Percentiles rank a stretch among this genome's conserved stretches.
Evolutionary conservation across 2,888 invertebrate species (phyloP).

Genomic region (Synergus umbraculus): DNA sequence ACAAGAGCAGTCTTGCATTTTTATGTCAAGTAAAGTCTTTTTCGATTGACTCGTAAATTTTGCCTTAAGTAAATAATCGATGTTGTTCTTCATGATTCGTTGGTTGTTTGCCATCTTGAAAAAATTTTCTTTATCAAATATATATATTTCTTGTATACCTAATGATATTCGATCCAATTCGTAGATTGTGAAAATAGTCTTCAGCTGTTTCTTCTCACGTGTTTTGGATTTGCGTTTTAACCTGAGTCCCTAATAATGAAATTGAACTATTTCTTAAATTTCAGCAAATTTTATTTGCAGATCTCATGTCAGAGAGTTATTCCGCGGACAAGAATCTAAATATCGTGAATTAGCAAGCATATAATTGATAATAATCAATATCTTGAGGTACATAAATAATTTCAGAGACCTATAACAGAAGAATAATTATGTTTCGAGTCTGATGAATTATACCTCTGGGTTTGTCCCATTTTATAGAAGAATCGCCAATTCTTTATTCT

Average conservation of each 20-base stretch:
- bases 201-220: no score
- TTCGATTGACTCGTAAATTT: neutral
- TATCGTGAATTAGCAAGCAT: constrained; percentile 27
- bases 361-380: constrained; percentile 26
- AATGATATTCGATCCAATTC: neutral
- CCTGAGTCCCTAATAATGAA: neutral
- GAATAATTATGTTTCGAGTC: neutral
- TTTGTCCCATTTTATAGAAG: no score
- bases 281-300: neutral
- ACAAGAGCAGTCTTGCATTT: neutral
- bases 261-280: neutral
- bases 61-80: neutral
- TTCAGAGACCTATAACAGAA: neutral
- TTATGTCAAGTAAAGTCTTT: neutral
- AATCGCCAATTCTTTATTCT: no score
- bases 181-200: neutral
- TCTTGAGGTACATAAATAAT: constrained; percentile 13
- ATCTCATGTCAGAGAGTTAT: constrained; percentile 18
- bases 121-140: neutral
- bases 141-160: no score
- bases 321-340: constrained; percentile 4
- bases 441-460: neutral
- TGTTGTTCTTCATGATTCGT: neutral
- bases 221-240: neutral
- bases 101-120: neutral